Conservation (phyloP, 2,797 vertebrate genomes). For the Sebastiscus albofasciatus region DNA sequence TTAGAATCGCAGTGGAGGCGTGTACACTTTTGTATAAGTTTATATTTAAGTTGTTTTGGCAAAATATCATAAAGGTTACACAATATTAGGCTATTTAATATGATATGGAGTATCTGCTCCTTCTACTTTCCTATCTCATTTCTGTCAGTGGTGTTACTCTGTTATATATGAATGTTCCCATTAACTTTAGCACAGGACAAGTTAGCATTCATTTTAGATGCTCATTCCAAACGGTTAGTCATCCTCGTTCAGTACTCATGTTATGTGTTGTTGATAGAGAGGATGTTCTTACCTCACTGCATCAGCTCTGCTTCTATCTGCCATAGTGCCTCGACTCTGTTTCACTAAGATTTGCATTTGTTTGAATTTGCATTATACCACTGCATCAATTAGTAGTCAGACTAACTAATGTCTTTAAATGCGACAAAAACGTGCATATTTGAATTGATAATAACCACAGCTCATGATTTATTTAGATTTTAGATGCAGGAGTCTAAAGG, state of each 20-base stretch:
- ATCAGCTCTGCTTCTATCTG: not conserved
- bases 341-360: not conserved
- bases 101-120: not conserved
- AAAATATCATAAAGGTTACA: too few relatives aligned
- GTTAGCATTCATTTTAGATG: not conserved
- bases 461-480: not conserved
- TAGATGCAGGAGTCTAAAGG: not conserved
- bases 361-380: not conserved
- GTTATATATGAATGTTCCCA: not conserved
- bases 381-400: not conserved
- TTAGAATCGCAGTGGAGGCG: too few relatives aligned
- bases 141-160: not conserved
- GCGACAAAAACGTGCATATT: not conserved
- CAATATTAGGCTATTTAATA: too few relatives aligned
- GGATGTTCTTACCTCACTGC: not conserved
- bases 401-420: not conserved
- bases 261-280: conserved; percentile 15
- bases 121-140: not conserved
- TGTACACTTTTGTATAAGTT: too few relatives aligned
- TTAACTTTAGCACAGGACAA: not conserved
- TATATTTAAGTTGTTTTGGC: too few relatives aligned
- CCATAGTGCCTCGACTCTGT: not conserved
- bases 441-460: not conserved
- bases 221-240: not conserved
- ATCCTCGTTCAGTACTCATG: not conserved